A percentile compares a stretch with the other conserved stretches of the same genome.
phyloP scores from a whole-genome alignment of 2,113 vertebrate genomes.

The Pedetes capensis region DNA sequence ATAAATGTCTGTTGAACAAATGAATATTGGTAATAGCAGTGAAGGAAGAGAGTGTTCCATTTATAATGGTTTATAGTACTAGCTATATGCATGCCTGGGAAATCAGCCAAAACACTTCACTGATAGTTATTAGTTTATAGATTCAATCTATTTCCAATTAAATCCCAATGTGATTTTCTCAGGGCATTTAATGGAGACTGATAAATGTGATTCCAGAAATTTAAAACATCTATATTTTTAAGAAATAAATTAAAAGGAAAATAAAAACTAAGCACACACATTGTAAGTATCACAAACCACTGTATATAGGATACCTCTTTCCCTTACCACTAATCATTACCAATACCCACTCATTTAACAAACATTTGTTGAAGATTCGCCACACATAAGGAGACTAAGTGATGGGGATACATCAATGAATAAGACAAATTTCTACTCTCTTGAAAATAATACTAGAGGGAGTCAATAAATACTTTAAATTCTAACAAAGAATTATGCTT shows the following conservation, averaged over 20 bases:
- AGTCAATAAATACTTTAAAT: not conserved
- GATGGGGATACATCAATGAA: no score
- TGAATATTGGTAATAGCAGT: not conserved
- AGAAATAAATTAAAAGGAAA: slow-evolving; percentile 27
- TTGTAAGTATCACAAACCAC: no score
- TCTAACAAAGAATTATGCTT: not conserved
- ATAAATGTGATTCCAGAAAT: not conserved
- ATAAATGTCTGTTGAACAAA: not conserved
- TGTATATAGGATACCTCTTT: no score
- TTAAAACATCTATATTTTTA: slow-evolving; percentile 6
- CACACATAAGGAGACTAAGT: no score
- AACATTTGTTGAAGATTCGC: no score
- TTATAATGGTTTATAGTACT: not conserved
- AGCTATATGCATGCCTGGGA: not conserved
- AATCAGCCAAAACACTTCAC: slow-evolving; percentile 2
- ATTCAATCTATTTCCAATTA: slow-evolving; percentile 19
- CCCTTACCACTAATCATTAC: no score
- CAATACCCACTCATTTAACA: no score
- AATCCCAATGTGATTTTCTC: not conserved
- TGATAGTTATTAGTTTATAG: not conserved
- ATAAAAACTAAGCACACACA: no score
- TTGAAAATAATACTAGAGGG: no score
- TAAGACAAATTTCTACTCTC: no score
- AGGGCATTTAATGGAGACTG: not conserved
- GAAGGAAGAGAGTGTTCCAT: not conserved